Conservation (phyloP, 2,888 invertebrate genomes). For the Esperia sulphurella region DNA sequence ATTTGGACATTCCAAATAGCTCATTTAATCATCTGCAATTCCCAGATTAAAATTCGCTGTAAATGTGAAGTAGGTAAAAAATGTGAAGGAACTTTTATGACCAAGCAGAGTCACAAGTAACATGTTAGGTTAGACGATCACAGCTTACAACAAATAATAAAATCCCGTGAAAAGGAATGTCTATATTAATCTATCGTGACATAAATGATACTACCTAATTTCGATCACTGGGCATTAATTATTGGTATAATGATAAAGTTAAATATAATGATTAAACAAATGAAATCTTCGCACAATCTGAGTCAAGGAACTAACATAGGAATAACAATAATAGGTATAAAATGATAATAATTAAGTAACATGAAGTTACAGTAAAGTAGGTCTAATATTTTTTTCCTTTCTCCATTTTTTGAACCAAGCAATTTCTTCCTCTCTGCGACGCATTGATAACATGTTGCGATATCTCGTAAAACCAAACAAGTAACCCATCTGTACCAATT, state of each 20-base stretch:
- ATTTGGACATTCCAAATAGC: too few relatives aligned
- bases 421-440: neutral
- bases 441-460: neutral
- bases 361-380: constrained; percentile 35
- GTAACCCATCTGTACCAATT: neutral
- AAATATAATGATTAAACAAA: constrained; percentile 34
- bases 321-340: constrained; percentile 53
- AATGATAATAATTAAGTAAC: constrained; percentile 42
- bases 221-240: too few relatives aligned
- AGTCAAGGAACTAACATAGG: constrained; percentile 70
- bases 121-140: too few relatives aligned
- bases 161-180: too few relatives aligned
- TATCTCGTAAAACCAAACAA: neutral
- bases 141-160: too few relatives aligned
- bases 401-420: constrained; percentile 15
- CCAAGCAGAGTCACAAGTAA: too few relatives aligned
- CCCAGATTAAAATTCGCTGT: too few relatives aligned
- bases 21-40: too few relatives aligned
- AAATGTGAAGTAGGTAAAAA: too few relatives aligned
- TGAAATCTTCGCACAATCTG: constrained; percentile 74
- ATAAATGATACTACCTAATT: too few relatives aligned
- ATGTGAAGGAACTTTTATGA: too few relatives aligned
- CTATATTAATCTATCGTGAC: too few relatives aligned
- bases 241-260: constrained; percentile 35
- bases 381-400: constrained; percentile 32